Evolutionary conservation across 23 tunicate genomes (phyloP), one percentile per base, ranked within the genome.

Genomic region (Styela clava): DNA sequence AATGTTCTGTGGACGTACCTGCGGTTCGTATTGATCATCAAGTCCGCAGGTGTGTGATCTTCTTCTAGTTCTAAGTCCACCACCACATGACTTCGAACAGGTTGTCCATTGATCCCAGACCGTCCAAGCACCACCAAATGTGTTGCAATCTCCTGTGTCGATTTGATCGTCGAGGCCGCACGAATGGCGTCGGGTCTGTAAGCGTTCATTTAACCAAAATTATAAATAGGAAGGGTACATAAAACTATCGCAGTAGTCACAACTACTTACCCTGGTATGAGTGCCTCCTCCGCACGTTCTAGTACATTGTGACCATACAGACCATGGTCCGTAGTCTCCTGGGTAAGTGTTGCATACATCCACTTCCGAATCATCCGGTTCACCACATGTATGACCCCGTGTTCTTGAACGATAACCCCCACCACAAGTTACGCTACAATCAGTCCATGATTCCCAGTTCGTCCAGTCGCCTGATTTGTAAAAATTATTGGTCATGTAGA

Each of bases 201-300:
- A 68, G 24, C 56, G 56, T 44, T n/a, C n/a, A n/a, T n/a, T n/a
- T n/a, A n/a, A n/a, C 93, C 93, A 83, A 33, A 2, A 21, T 20
- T 19, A 26, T 23, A 68, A 21, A 68, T 19, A 19, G 24, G 16
- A n/a, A n/a, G n/a, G n/a, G n/a, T n/a, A n/a, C n/a, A n/a, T n/a
- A n/a, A n/a, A n/a, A n/a, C n/a, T n/a, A n/a, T n/a, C n/a, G n/a
- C n/a, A n/a, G n/a, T n/a, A n/a, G n/a, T n/a, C n/a, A n/a, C n/a
- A n/a, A n/a, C n/a, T n/a, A n/a, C n/a, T 34, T 76, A 71, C 51
- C 27, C 99, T 83, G 25, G 79, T 51, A 12, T 82, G 88, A 1
- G 63, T 24, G 1, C 99, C 99, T 2, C 96, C 99, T 16, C 86
- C 74, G 83, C 99, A 96, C 21, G 99, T 91, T 27, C 78, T 74